Percentiles rank a stretch among this genome's conserved stretches.
phyloP scores from a whole-genome alignment of 2,888 invertebrate species.

The Aproaerema taeniolella region DNA sequence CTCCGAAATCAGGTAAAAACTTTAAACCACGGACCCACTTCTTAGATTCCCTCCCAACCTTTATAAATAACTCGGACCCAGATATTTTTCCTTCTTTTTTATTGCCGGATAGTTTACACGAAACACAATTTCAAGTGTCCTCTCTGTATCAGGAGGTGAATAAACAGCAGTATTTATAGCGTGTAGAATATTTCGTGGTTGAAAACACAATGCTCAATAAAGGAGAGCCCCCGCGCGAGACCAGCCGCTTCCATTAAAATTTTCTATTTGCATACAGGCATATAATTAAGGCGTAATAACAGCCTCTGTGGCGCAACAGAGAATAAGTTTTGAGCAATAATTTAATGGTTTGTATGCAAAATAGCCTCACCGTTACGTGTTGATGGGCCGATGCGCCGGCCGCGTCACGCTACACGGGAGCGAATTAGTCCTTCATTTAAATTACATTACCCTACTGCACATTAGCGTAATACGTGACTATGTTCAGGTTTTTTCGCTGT shows the following conservation, averaged over 20 bases:
- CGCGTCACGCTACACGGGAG: constrained; percentile 71
- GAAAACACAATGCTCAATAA: constrained; percentile 52
- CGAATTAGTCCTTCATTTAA: constrained; percentile 74
- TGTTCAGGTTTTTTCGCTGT: constrained; percentile 43
- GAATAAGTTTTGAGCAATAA: constrained; percentile 77
- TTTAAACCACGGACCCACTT: too few relatives aligned
- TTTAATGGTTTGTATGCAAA: constrained; percentile 77
- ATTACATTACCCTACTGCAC: constrained; percentile 63
- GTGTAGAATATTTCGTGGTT: constrained; percentile 32
- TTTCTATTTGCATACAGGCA: constrained; percentile 72
- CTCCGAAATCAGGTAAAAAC: too few relatives aligned
- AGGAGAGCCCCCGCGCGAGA: constrained; percentile 48
- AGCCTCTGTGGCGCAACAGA: constrained; percentile 72
- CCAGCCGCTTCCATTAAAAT: constrained; percentile 64
- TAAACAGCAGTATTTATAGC: constrained; percentile 12
- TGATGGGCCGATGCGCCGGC: constrained; percentile 68
- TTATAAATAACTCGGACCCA: too few relatives aligned
- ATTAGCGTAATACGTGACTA: constrained; percentile 54
- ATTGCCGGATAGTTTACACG: too few relatives aligned
- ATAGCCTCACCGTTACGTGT: constrained; percentile 73
- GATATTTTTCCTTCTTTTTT: too few relatives aligned
- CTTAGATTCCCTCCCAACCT: too few relatives aligned
- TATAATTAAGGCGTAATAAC: constrained; percentile 74
- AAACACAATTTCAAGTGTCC: too few relatives aligned
- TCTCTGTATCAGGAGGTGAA: too few relatives aligned